Evolutionary conservation across 2,113 vertebrate genomes (phyloP), one percentile per base, ranked within the genome.

Genomic region (Pseudopipra pipra): DNA sequence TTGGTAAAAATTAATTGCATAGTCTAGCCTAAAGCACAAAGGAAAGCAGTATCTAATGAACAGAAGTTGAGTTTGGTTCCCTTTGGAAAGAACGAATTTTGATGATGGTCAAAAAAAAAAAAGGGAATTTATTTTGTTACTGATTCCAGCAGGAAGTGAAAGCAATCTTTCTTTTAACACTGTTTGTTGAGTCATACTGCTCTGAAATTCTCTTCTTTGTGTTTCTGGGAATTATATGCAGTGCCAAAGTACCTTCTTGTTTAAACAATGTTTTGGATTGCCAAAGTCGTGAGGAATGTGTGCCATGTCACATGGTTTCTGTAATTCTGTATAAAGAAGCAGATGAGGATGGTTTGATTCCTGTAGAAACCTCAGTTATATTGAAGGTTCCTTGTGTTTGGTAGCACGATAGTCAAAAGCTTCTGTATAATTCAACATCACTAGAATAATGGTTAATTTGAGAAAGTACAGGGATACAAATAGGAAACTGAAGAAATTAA

Each of bases 1-100:
- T 93, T 74, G 77, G 79, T 80, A 86, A 96, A 97, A 97, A 97
- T 92, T 96, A 97, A 94, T 96, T 95, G 85, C 86, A 63, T 59
- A 63, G 35, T 79, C 59, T 94, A 93, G 86, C 92, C 95, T 81
- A 47, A 59, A 95, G 95, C 94, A 88, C 43, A 92, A 90, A 90
- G 41, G 59, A 93, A 85, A 94, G 46, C 49, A 77, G 83, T 70
- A 88, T 59, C 79, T 86, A 93, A 83, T 24, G 49, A 95, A 94
- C 87, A 93, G 89, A 84, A 92, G 81, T 81, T 85, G 89, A 91
- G 11, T 76, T 87, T 95, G 89, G 81, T 73, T 83, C 62, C 65
- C 30, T 52, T 28, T 94, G 77, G 61, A 71, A 86, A 68, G 22
- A 90, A 44, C 46, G 74, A 89, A 92, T 93, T 80, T 52, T 81